Conservation (phyloP, 2,888 invertebrate genomes). For the Rhagium mordax region DNA sequence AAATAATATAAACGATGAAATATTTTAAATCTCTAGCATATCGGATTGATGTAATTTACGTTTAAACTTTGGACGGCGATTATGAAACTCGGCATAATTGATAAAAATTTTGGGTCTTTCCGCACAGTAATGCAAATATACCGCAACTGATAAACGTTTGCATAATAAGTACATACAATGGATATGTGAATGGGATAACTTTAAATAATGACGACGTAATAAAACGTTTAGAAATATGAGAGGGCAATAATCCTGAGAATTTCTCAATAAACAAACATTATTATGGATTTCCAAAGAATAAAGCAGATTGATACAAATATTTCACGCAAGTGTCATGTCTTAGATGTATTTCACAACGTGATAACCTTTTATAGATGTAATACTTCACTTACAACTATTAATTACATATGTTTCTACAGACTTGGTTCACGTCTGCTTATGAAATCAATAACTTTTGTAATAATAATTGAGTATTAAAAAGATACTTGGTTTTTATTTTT, state of each 20-base stretch:
- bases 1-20: neutral
- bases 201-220: neutral
- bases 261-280: constrained; percentile 33
- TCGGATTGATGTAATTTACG: neutral
- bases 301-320: constrained; percentile 31
- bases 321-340: constrained; percentile 34
- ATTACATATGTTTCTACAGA: constrained; percentile 16
- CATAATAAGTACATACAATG: neutral
- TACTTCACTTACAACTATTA: constrained; percentile 27
- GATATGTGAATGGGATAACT: neutral
- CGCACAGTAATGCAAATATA: neutral
- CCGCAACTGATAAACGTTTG: neutral
- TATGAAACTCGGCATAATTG: neutral
- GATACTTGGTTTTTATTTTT: too few relatives aligned
- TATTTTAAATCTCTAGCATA: neutral
- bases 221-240: constrained; percentile 2
- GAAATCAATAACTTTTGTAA: constrained; percentile 17
- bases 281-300: constrained; percentile 21
- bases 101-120: neutral
- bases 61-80: neutral
- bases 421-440: constrained; percentile 4
- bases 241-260: constrained; percentile 28
- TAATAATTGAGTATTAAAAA: constrained; percentile 7
- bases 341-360: constrained; percentile 30
- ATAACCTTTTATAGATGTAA: constrained; percentile 37